Evolutionary conservation across 2,797 vertebrate genomes (phyloP), one percentile per base, ranked within the genome.

Genomic region (Bufotes viridis): DNA sequence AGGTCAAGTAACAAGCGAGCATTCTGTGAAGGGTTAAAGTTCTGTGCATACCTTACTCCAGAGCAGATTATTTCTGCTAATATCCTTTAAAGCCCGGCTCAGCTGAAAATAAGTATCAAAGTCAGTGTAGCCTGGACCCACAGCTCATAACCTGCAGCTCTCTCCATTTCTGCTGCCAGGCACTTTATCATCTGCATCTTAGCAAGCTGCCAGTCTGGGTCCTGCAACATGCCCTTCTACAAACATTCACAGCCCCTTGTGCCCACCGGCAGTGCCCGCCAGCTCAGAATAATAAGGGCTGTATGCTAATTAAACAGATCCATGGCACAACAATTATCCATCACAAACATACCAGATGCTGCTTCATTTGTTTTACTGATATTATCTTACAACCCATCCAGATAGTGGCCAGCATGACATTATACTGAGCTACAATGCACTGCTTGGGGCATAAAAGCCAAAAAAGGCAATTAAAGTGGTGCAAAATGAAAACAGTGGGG

Each of bases 281-380:
- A 88, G 76, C 75, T 34, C 70, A 75, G 11, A 57, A 88, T 80
- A 74, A 84, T 81, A 75, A 74, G 67, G 49, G 58, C 42, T 67
- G 67, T 76, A 74, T 76, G 58, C 87, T 67, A 80, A 84, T 88
- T 75, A 88, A 75, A 88, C 65, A 72, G 22, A 80, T 72, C 67
- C 63, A 65, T 74, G 67, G 63, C 75, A 80, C 67, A 88, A 15
- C 65, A 88, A 88, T 85, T 84, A 84, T 78, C 81, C 29, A 70
- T 78, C 74, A 83, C 81, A 88, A 84, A 74, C 24, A 74, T 34
- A 88, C 75, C 87, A 88, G 87, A 85, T 88, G 87, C 55, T 49
- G 51, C 76, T 55, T 85, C 49, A 88, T 88, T 69, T 82, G 12
- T 61, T 84, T 84, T 79, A 70, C 57, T 11, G 63, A 80, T 42